Evolutionary conservation across 2,113 vertebrate genomes (phyloP), one percentile per base, ranked within the genome.

Genomic region (Geococcyx californianus): DNA sequence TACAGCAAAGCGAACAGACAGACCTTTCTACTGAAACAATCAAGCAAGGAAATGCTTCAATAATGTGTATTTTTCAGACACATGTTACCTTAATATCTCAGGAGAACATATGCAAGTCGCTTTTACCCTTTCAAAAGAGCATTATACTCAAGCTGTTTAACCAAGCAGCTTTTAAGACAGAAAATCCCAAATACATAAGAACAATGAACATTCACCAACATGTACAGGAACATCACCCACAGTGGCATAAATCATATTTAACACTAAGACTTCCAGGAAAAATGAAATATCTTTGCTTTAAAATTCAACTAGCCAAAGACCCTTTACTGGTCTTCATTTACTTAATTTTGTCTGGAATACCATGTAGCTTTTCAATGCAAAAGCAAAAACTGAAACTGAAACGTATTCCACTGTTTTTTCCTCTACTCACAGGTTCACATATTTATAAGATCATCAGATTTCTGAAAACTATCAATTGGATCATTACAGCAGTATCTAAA

Each of bases 281-380:
- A 80, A 73, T 4, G 1, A 73, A 89, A 67, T 7, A 67, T 28
- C 7, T 40, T 80, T 72, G 13, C 52, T 70, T 69, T 72, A 63
- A 86, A 70, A 93, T 33, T 86, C 21, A 75, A 17, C 18, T 77
- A 51, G 1, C 7, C 38, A 80, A n/a, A 69, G 44, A 83, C 10
- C 16, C 33, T 62, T 67, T 52, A 83, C 8, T 49, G 15, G 24
- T 70, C 69, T 55, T 88, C 12, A 36, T 80, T 76, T 68, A 64
- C 13, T 56, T 80, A 34, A 38, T 80, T 90, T 85, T 90, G 40
- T 34, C 59, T 68, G 24, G 24, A 92, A 63, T 56, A 52, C 6
- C 34, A 81, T 4, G 1, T 18, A 83, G 76, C 25, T 69, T 60
- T 54, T 74, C 68, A 67, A 64, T 0, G 0, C 29, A 17, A 90